Percentiles rank a stretch among this genome's conserved stretches.
Evolutionary conservation across 2,113 vertebrate genomes (phyloP).

Genomic region (Lycocorax pyrrhopterus): DNA sequence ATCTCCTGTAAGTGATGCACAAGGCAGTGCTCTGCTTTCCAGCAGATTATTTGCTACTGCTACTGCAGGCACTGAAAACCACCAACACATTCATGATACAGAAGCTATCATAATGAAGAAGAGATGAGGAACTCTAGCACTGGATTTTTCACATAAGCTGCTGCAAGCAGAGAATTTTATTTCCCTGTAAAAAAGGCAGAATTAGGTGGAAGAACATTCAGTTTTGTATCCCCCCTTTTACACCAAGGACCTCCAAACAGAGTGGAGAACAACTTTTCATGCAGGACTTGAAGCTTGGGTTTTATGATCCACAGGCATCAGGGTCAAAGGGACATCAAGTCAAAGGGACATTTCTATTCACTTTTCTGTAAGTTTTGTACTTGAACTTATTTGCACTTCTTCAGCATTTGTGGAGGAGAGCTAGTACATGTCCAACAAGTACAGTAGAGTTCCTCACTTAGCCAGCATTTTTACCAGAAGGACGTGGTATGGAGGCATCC

Average conservation of each 20-base stretch:
- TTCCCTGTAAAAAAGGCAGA: neutral
- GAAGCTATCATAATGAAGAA: neutral
- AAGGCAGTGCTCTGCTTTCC: neutral
- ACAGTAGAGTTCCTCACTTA: neutral
- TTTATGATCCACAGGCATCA: neutral
- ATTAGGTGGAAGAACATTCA: neutral
- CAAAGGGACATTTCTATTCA: neutral
- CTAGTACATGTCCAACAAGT: neutral
- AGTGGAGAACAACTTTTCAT: neutral
- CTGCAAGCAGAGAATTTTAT: neutral
- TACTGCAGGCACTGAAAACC: neutral
- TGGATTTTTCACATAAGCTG: neutral
- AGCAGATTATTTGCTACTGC: neutral
- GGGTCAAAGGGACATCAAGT: neutral
- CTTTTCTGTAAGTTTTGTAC: neutral
- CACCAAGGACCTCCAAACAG: neutral
- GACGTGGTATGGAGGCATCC: neutral
- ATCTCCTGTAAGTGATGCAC: neutral
- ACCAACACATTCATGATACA: neutral
- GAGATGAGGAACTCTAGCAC: neutral
- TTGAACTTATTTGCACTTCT: neutral
- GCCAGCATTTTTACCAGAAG: neutral
- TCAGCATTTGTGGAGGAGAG: neutral
- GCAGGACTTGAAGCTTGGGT: neutral
- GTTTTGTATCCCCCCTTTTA: neutral